Percentiles rank a stretch among this genome's conserved stretches.
phyloP scores from a whole-genome alignment of 2,888 invertebrate species.

The Polydrusus pterygomalis region DNA sequence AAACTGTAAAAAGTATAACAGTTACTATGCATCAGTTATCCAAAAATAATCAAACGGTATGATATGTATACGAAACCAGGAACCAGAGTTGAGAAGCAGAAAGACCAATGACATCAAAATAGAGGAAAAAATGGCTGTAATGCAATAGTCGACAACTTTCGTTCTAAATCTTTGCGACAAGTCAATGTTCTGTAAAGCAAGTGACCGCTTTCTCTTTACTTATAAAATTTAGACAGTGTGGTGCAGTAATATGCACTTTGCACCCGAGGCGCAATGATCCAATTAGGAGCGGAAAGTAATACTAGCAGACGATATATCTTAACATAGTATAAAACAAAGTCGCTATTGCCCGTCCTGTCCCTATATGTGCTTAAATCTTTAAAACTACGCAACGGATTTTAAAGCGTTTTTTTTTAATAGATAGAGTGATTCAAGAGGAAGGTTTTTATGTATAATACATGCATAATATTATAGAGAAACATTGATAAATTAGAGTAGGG shows the following conservation, averaged over 20 bases:
- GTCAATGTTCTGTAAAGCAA: constrained; percentile 12
- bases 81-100: constrained; percentile 1
- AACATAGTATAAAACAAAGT: no score
- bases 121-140: constrained; percentile 8
- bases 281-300: no score
- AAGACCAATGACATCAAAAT: constrained; percentile 12
- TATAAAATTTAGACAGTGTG: not conserved
- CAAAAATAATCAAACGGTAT: constrained; percentile 6
- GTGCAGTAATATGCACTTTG: not conserved
- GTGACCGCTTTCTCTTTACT: constrained; percentile 21
- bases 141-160: constrained; percentile 11
- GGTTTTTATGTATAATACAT: no score
- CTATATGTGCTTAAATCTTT: no score
- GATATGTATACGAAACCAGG: not conserved
- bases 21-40: constrained; percentile 10
- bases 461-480: no score
- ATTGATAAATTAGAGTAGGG: no score
- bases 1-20: not conserved
- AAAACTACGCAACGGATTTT: no score
- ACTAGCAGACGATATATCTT: no score
- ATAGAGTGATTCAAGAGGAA: no score
- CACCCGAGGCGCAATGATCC: no score
- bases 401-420: no score
- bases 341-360: no score
- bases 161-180: constrained; percentile 9